These are phyloP conservation scores for Coryphaenoides rupestris DNA, from an alignment of 2,113 vertebrate genomes.

Conservation along the genomic window DNA sequence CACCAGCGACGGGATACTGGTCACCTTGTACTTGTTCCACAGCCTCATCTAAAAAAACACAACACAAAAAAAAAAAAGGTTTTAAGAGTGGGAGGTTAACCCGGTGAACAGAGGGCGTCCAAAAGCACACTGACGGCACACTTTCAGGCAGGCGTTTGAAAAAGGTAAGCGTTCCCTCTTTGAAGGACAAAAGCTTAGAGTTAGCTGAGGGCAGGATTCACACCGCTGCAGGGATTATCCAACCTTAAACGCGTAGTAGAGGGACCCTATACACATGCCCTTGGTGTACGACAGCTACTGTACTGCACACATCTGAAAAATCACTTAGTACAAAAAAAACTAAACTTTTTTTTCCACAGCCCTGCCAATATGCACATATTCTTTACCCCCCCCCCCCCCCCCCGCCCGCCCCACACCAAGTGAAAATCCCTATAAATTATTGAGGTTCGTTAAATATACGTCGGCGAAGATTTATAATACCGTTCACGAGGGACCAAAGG, in stretches of 20 bases:
- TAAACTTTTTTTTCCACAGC: neutral
- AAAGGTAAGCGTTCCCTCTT: neutral
- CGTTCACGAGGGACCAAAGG: neutral
- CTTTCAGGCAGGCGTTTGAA: slow-evolving; percentile 11
- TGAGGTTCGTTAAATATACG: slow-evolving; percentile 9
- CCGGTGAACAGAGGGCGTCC: too few relatives aligned
- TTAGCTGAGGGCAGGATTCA: slow-evolving; percentile 37
- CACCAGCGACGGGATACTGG: slow-evolving; percentile 96
- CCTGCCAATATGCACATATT: slow-evolving; percentile 1
- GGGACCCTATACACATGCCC: slow-evolving; percentile 18
- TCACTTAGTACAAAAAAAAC: neutral
- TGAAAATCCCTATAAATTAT: slow-evolving; percentile 32
- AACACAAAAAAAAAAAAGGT: neutral
- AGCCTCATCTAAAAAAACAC: slow-evolving; percentile 83
- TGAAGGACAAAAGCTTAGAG: slow-evolving; percentile 35
- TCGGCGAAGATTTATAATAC: slow-evolving; percentile 23
- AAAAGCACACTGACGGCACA: too few relatives aligned
- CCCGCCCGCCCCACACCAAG: too few relatives aligned
- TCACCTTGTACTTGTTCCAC: slow-evolving; percentile 98
- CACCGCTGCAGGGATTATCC: slow-evolving; percentile 38
- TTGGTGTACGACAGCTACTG: slow-evolving; percentile 13
- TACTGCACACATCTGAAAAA: neutral
- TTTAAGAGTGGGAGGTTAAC: neutral
- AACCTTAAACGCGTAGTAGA: slow-evolving; percentile 39
- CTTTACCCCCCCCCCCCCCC: slow-evolving; percentile 5